Evolutionary conservation across 1,140 invertebrate genomes (phyloP), one percentile per base, ranked within the genome.

Genomic region (Drosophila hydei): DNA sequence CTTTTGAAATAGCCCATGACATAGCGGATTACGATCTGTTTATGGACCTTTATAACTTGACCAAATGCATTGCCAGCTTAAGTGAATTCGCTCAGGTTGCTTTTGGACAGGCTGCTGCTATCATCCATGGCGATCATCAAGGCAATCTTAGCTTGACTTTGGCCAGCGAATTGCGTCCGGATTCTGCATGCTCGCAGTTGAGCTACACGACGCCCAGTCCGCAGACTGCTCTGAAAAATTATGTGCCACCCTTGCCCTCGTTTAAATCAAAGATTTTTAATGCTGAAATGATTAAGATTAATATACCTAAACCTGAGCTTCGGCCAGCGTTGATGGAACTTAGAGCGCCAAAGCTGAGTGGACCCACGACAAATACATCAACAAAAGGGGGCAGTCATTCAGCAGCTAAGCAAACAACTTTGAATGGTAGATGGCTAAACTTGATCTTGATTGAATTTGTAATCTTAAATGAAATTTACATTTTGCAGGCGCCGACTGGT

Each of bases 1-100:
- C 97, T 8, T 96, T 97, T 81, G 94, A 96, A 62, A 92, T 98
- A 48, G 97, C 96, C 12, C 95, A 97, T 75, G 96, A 98, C 91
- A 93, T 98, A 56, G 94, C 94, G 27, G 95, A 96, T 88, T 95
- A 95, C 81, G 96, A 97, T 92, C 93, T 96, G 36, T 97, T 96
- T 79, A 94, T 96, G 94, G 96, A 98, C 92, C 94, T 97, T 40
- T 95, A 96, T 87, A 96, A 96, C 92, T 94, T 96, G 68, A 96
- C 96, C 25, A 92, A 94, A 61, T 93, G 94, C 56, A 93, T 94
- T 62, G 94, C 94, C 18, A 94, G 95, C 69, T 92, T 92, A 11
- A 60, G 70, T 0, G 94, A 95, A 72, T 94, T 98, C 81, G 95
- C 96, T 0, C 93, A 93, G 25, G 96, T 96, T 36, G 96, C 97